Evolutionary conservation across 2,797 vertebrate genomes (phyloP), one percentile per base, ranked within the genome.

Genomic region (Ctenosaura bakeri): DNA sequence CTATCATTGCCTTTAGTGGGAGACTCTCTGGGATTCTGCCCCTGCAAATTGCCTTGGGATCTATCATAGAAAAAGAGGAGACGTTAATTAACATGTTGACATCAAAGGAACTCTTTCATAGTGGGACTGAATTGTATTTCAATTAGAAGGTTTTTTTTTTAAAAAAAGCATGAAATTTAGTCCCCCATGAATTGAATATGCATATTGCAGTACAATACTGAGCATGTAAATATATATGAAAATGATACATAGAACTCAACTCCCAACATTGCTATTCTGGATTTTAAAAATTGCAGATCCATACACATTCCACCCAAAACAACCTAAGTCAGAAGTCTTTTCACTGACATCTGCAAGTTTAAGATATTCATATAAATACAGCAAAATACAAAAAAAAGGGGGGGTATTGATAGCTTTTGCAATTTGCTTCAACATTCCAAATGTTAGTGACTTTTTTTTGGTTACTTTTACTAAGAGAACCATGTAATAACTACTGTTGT

Each of bases 381-480:
- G 0, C 35, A 78, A 35, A 35, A 76, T 20, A 22, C 20, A 62
- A 62, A 20, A 59, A 20, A 22, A 62, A 18, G 14, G 8, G 16
- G 62, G 73, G 76, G 77, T 0, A 0, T 59, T 86, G 35, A n/a
- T 35, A 59, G n/a, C 22, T 22, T 35, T 22, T 0, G 16, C 0
- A 0, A 80, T 29, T 88, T 74, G 59, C 3, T 85, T 89, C 62
- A 90, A 87, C 76, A 87, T 86, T 32, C 46, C 83, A 54, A 16
- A 86, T 83, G n/a, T 26, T 66, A 12, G 81, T 93, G 89, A 81
- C 82, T 88, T 92, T 90, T 81, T 87, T 81, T 87, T 42, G 16
- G 59, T 89, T 54, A 24, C 74, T 85, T 85, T 85, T 77, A 8
- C 32, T 82, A 62, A 20, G 80, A 93, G 64, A 87, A 93, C 90